Base-by-base conservation (phyloP, 2,888 invertebrate genomes). In the Hoplodrina ambigua region DNA sequence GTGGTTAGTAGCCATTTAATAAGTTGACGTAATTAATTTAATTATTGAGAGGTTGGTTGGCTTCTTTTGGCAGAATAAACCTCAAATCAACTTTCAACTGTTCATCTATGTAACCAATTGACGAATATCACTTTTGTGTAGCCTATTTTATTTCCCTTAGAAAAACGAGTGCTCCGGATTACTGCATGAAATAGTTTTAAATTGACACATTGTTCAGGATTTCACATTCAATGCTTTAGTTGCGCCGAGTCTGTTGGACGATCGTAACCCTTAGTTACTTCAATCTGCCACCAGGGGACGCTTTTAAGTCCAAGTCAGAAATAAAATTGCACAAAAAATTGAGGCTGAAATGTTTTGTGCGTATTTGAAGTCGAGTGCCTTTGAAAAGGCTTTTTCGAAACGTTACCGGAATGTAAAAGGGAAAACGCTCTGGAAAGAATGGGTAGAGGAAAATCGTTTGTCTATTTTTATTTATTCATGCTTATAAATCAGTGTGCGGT, bases 251-350 rank as follows among this genome's bases (percentile, higher is more conserved):
- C 64, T 62, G 55, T 56, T 46, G 52, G 33, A 63, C 75, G 52
- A 50, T 72, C 15, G 49, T 33, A 71, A 37, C 50, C 75, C 53
- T 69, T 68, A 74, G 55, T 65, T 73, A 75, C 64, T 65, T 69
- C 72, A 73, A 78, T 73, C 78, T 78, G 20, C 56, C 65, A 69
- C 70, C 56, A 72, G 64, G 56, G 78, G 20, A 20, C 17, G 68
- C 68, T 78, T 83, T 69, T 62, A 65, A 69, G 55, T 62, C 55
- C 25, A 69, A 81, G 41, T 55, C 68, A 72, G 55, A 72, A 71
- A 73, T 58, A 59, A 73, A 78, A 78, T 65, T 78, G 77, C 52
- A 46, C 50, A 56, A 70, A 81, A 81, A 69, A 69, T 75, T 57
- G 15, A 46, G 11, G 55, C 11, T 50, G 65, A 75, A 83, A 74